Evolutionary conservation across 2,113 vertebrate species (phyloP).

Genomic region (Lepidothrix coronata): DNA sequence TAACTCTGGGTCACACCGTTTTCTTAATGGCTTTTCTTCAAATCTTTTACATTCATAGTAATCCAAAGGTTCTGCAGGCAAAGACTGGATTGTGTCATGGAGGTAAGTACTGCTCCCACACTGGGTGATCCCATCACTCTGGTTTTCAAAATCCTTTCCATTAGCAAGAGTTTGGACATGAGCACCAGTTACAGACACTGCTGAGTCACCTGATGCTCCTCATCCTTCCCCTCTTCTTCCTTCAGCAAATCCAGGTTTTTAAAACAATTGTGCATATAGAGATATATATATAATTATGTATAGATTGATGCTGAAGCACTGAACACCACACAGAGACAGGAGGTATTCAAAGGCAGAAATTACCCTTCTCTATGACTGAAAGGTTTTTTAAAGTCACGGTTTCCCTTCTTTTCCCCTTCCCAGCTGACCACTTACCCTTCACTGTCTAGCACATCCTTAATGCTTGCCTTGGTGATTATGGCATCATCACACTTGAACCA

Average conservation of each 20-base stretch:
- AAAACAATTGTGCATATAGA: not conserved
- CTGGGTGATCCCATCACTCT: not conserved
- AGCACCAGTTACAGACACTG: not conserved
- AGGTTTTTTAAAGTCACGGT: not conserved
- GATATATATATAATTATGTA: not conserved
- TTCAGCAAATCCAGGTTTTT: not conserved
- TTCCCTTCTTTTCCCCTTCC: not conserved
- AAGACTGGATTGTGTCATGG: not conserved
- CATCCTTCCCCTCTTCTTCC: not conserved
- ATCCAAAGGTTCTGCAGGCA: not conserved
- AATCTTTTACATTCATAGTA: not conserved
- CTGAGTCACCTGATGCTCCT: not conserved
- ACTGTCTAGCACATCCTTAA: conserved; percentile 97
- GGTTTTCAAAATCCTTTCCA: not conserved
- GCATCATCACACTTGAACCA: conserved; percentile 99
- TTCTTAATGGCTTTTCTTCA: not conserved
- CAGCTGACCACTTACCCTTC: conserved; percentile 86
- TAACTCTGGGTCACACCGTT: not conserved
- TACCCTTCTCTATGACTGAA: not conserved
- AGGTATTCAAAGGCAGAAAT: not conserved
- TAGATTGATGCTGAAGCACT: not conserved
- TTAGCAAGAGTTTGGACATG: not conserved
- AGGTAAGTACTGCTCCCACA: not conserved
- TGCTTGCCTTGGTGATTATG: conserved; percentile 99
- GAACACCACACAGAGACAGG: not conserved